Evolutionary conservation across 2,888 invertebrate species (phyloP).

Genomic region (Coelinius sp.): DNA sequence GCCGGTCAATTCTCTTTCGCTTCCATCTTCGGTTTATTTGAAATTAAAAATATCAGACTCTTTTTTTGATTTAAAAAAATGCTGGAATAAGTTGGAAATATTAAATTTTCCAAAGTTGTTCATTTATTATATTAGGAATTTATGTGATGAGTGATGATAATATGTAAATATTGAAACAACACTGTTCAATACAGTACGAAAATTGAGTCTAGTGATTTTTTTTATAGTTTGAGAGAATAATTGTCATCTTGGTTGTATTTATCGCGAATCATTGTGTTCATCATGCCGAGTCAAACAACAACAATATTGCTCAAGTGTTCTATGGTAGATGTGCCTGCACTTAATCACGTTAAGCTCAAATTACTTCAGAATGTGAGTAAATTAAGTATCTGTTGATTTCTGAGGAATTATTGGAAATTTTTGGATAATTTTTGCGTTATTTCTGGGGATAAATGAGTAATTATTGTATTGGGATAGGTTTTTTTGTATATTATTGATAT

Average conservation of each 20-base stretch:
- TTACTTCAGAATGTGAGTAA: constrained; percentile 65
- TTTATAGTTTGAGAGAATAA: no score
- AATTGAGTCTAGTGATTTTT: no score
- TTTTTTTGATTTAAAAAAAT: not conserved
- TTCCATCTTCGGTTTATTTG: no score
- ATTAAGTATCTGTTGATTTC: not conserved
- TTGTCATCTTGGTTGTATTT: no score
- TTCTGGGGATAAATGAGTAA: not conserved
- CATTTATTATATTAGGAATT: not conserved
- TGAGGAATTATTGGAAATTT: not conserved
- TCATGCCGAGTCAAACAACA: constrained; percentile 69
- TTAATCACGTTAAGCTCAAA: constrained; percentile 68
- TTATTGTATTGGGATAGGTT: no score
- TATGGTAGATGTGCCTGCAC: constrained; percentile 68
- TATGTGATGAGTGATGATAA: not conserved
- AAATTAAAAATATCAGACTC: no score
- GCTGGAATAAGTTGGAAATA: not conserved
- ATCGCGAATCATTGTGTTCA: no score
- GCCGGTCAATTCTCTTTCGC: no score
- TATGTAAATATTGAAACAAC: not conserved
- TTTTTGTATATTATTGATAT: not conserved
- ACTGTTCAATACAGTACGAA: not conserved
- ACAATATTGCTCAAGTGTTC: constrained; percentile 69
- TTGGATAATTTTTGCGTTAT: not conserved
- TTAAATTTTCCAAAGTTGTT: no score